Percentiles rank a stretch among this genome's conserved stretches.
phyloP scores from a whole-genome alignment of 2,888 invertebrate genomes.

The Elegia similella region DNA sequence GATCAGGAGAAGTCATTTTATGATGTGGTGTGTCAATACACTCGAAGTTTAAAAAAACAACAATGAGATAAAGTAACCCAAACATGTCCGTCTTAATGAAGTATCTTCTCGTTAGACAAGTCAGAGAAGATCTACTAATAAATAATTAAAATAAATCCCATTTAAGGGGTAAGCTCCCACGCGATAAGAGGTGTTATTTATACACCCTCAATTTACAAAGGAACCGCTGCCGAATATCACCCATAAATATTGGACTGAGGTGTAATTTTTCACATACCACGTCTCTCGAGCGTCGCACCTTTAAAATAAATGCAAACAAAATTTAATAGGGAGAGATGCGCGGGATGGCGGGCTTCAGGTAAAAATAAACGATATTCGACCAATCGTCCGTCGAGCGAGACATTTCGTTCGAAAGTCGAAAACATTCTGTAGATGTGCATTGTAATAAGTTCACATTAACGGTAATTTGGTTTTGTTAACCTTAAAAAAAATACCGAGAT shows the following conservation, averaged over 20 bases:
- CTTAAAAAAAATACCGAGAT: neutral
- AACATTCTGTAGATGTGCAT: slow-evolving; percentile 25
- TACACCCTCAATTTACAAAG: slow-evolving; percentile 80
- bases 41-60: no score
- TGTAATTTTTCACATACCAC: slow-evolving; percentile 82
- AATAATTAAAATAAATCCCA: slow-evolving; percentile 80
- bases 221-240: slow-evolving; percentile 82
- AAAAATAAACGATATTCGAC: slow-evolving; percentile 76
- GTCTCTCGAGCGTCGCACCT: slow-evolving; percentile 80
- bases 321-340: slow-evolving; percentile 82
- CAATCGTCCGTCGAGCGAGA: slow-evolving; percentile 58
- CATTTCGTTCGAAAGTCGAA: slow-evolving; percentile 44
- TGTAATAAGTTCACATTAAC: neutral
- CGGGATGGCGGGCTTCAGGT: slow-evolving; percentile 76
- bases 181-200: slow-evolving; percentile 82
- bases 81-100: neutral
- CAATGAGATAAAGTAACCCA: neutral
- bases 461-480: slow-evolving; percentile 3
- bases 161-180: slow-evolving; percentile 80
- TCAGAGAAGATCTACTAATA: slow-evolving; percentile 54
- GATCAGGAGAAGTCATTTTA: no score
- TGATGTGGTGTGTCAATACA: no score
- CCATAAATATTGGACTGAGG: slow-evolving; percentile 82
- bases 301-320: slow-evolving; percentile 83
- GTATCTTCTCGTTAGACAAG: slow-evolving; percentile 22